phyloP scores from a whole-genome alignment of 2,888 invertebrate species.

The Plebejus melissa region DNA sequence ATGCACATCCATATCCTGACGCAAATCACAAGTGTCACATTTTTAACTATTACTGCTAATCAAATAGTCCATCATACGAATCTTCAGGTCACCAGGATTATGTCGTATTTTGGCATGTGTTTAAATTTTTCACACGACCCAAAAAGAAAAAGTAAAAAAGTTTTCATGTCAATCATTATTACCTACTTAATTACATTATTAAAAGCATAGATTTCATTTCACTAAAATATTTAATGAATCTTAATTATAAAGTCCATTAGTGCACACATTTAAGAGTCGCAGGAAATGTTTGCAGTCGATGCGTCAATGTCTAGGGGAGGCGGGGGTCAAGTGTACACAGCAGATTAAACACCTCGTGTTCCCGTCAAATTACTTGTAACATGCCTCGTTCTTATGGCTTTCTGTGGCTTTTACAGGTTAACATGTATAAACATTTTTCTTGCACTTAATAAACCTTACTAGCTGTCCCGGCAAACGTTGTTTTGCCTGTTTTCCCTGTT shows the following conservation, averaged over 20 bases:
- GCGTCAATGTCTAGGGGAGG: constrained; percentile 39
- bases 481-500: too few relatives aligned
- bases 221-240: background rate
- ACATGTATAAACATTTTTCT: background rate
- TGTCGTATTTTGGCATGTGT: too few relatives aligned
- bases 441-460: background rate
- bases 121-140: too few relatives aligned
- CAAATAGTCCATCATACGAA: too few relatives aligned
- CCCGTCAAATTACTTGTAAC: constrained; percentile 40
- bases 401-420: background rate
- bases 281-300: constrained; percentile 32
- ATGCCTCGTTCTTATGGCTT: constrained; percentile 30
- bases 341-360: constrained; percentile 61
- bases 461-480: too few relatives aligned
- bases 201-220: background rate
- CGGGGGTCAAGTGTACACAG: constrained; percentile 57
- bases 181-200: background rate
- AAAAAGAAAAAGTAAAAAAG: too few relatives aligned
- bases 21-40: too few relatives aligned
- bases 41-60: too few relatives aligned
- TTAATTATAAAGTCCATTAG: constrained; percentile 13
- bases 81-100: too few relatives aligned
- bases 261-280: background rate
- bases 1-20: too few relatives aligned
- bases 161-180: too few relatives aligned